Conservation (phyloP, 2,113 vertebrate genomes). For the Podarcis muralis region DNA sequence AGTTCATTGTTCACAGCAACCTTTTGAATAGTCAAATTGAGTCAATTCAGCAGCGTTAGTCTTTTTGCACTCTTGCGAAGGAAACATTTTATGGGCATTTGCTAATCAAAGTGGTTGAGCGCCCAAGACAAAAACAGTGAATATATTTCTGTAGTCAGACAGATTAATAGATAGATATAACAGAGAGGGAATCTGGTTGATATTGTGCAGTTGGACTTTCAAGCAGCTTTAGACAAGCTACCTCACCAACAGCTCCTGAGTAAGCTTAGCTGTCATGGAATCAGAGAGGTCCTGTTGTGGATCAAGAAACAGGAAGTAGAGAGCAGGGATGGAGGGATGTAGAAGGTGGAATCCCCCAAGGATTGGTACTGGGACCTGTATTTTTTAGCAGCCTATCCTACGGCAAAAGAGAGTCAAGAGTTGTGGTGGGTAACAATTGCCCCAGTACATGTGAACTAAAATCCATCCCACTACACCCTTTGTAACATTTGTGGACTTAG, state of each 20-base stretch:
- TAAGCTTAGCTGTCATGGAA: no score
- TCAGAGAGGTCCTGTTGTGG: no score
- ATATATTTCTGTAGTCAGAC: background rate
- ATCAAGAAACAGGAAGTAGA: background rate
- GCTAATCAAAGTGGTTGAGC: background rate
- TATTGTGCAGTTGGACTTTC: no score
- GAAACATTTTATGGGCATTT: background rate
- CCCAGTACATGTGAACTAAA: background rate
- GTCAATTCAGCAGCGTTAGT: background rate
- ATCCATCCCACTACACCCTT: no score
- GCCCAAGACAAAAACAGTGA: background rate
- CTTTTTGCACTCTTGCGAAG: background rate
- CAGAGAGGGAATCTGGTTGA: no score
- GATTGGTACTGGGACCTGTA: no score
- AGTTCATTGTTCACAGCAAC: background rate
- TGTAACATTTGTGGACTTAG: background rate
- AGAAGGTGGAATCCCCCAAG: no score
- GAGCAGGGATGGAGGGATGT: no score
- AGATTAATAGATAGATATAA: no score
- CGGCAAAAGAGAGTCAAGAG: background rate
- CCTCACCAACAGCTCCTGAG: no score
- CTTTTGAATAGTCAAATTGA: background rate
- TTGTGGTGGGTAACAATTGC: background rate
- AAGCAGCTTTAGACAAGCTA: background rate
- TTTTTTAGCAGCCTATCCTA: background rate